Percentiles rank a stretch among this genome's conserved stretches.
phyloP scores from a whole-genome alignment of 1,140 invertebrate species.

The Platyscapa corneri region DNA sequence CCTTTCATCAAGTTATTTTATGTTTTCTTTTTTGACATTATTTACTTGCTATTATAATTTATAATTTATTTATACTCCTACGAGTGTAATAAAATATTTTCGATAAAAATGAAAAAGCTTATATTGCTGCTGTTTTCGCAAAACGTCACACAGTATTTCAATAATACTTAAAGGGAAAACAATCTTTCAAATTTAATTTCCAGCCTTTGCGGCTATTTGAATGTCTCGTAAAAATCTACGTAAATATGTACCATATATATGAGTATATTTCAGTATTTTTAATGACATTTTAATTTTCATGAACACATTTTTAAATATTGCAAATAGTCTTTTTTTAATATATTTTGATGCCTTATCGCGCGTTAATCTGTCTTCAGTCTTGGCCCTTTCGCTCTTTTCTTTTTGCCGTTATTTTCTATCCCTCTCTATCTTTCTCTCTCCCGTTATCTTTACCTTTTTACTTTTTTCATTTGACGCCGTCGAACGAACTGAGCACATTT shows the following conservation, averaged over 20 bases:
- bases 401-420: not conserved
- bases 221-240: too few relatives aligned
- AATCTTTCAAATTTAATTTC: too few relatives aligned
- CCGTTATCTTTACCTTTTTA: conserved; percentile 4
- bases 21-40: not conserved
- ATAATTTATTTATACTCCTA: too few relatives aligned
- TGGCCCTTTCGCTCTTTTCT: not conserved
- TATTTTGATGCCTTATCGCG: not conserved
- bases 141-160: too few relatives aligned
- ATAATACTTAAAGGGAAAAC: too few relatives aligned
- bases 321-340: not conserved
- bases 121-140: too few relatives aligned
- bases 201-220: too few relatives aligned
- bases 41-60: not conserved
- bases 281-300: conserved; percentile 13
- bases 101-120: too few relatives aligned
- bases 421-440: not conserved
- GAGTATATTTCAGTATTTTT: too few relatives aligned
- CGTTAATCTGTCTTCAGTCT: conserved; percentile 9
- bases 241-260: too few relatives aligned
- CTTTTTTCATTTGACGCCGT: conserved; percentile 10
- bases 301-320: not conserved
- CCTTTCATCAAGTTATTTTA: not conserved
- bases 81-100: too few relatives aligned
- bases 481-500: conserved; percentile 47